Evolutionary conservation across 2,113 vertebrate species (phyloP), one percentile per base, ranked within the genome.

Genomic region (Oryzias celebensis): DNA sequence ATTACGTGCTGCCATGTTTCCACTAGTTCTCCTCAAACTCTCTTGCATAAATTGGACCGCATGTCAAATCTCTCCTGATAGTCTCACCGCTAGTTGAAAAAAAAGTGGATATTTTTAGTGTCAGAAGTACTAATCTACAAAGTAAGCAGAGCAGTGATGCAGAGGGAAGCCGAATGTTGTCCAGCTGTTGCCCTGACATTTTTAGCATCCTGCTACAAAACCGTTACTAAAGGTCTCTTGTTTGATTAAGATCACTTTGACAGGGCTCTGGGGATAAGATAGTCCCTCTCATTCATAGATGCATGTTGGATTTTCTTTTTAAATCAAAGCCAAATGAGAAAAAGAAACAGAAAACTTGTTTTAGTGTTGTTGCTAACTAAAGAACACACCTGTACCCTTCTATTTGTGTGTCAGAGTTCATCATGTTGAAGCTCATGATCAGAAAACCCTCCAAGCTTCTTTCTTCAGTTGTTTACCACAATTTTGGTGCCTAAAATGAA

Each of bases 1-100:
- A 83, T 80, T 73, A 58, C 14, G 59, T 58, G 58, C 52, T 5
- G 28, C n/a, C 51, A 52, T 62, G 24, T 51, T 71, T 70, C 72
- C 68, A 55, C 57, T 59, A 54, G 55, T 75, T 70, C 67, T 53
- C 23, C 7, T 65, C 52, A 31, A 65, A 50, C 43, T 58, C 51
- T 5, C 51, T 18, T 58, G 68, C 42, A 31, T 73, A 48, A 3
- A 52, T 48, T 58, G 16, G 1, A 24, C 50, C n/a, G 16, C 31
- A 4, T 20, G 55, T 74, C 41, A 52, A 36, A 42, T 52, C 53
- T 59, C 56, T 52, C 13, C 46, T 8, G 58, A 74, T 56, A 67
- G 17, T 26, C 54, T 36, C 44, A 23, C 58, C 53, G 17, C 18
- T 43, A 2, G 44, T n/a, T 52, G 26, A 62, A 24, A 67, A 24